A percentile compares a stretch with the other conserved stretches of the same genome.
These are phyloP conservation scores for Danio choprae DNA, from an alignment of 2,797 vertebrate genomes.

Conservation along the genomic window DNA sequence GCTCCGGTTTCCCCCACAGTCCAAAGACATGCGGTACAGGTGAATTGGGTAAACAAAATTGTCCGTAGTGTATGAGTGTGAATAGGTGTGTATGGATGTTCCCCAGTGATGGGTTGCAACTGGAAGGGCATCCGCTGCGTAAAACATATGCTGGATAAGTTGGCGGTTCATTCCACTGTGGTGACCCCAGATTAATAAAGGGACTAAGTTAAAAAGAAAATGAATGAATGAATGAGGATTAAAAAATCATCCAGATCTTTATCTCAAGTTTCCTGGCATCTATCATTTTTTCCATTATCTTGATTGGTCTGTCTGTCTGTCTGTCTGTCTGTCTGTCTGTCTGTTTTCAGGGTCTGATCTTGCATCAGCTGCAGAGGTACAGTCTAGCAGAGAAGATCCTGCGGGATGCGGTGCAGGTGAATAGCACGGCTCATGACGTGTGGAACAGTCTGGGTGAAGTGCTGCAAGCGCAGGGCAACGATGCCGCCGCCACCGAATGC, in stretches of 20 bases:
- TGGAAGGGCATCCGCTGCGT: too few species aligned
- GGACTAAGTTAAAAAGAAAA: too few species aligned
- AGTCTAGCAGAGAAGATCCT: slow-evolving; percentile 96
- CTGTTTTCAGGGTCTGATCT: slow-evolving; percentile 87
- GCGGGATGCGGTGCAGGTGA: slow-evolving; percentile 95
- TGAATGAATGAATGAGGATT: too few species aligned
- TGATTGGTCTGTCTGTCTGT: not conserved
- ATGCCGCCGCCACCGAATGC: slow-evolving; percentile 92
- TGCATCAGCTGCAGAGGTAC: slow-evolving; percentile 93
- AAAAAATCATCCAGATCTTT: not conserved
- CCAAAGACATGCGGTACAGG: too few species aligned
- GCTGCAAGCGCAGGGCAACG: slow-evolving; percentile 94
- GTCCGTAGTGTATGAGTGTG: too few species aligned
- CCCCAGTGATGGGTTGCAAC: too few species aligned
- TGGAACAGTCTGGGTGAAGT: slow-evolving; percentile 98
- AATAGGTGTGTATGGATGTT: too few species aligned
- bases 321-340: slow-evolving; percentile 7
- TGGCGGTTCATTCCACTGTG: too few species aligned
- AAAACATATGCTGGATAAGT: too few species aligned
- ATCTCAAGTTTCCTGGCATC: not conserved
- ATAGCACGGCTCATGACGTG: slow-evolving; percentile 94
- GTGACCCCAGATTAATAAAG: too few species aligned
- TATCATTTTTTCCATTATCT: not conserved
- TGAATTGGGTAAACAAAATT: too few species aligned
- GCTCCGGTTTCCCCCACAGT: too few species aligned